Conservation (phyloP, 23 tunicate species). For the Trididemnum nubilum region DNA sequence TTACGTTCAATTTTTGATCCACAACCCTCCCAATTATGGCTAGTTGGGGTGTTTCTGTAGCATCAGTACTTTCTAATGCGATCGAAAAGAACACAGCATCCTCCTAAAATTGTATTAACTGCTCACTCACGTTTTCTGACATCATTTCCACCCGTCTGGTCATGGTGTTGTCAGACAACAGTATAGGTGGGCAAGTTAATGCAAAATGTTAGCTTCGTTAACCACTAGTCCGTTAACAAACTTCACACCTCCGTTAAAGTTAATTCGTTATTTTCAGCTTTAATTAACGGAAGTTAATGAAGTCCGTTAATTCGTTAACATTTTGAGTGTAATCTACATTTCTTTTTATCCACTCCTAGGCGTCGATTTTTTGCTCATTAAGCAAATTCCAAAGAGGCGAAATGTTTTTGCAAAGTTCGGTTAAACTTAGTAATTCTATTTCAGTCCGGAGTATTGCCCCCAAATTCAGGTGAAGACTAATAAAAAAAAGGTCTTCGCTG, state of each 20-base stretch:
- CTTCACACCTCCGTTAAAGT: too few species aligned
- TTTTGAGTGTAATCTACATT: too few species aligned
- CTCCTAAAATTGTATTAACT: constrained; percentile 26
- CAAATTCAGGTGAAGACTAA: too few species aligned
- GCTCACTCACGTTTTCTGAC: constrained; percentile 25
- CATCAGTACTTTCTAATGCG: constrained; percentile 30
- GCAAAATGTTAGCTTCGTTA: constrained; percentile 14
- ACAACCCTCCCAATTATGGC: constrained; percentile 27
- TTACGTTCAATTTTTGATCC: constrained; percentile 26
- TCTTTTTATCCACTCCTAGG: constrained; percentile 9
- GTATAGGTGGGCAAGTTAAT: constrained; percentile 12
- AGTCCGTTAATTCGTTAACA: too few species aligned
- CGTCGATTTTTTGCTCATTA: constrained; percentile 23
- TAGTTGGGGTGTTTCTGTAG: constrained; percentile 35
- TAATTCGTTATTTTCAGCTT: too few species aligned
- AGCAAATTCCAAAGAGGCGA: too few species aligned
- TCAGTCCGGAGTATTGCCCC: too few species aligned
- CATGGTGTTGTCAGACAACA: constrained; percentile 30
- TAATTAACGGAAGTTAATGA: too few species aligned
- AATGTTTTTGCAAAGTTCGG: too few species aligned
- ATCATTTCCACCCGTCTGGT: constrained; percentile 38
- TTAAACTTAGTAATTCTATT: too few species aligned
- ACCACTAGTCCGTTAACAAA: constrained; percentile 7
- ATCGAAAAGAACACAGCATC: constrained; percentile 28
- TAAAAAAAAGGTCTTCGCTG: too few species aligned